Conservation (phyloP, 2,113 vertebrate species). For the Nycticebus coucang region DNA sequence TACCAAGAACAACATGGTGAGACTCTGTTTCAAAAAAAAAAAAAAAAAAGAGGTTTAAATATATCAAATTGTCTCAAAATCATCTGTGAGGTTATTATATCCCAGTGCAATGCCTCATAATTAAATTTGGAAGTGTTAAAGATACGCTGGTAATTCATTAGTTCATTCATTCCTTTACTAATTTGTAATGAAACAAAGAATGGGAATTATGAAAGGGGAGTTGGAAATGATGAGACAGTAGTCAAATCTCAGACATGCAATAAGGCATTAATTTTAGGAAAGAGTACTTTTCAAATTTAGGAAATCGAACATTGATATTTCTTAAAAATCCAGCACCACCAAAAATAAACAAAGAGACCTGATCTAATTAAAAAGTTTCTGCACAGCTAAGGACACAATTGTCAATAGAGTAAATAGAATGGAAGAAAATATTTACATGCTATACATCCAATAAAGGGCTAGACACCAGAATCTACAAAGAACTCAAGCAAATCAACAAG, state of each 20-base stretch:
- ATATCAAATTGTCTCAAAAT: not conserved
- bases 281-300: not conserved
- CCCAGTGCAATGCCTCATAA: not conserved
- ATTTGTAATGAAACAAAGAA: not conserved
- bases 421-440: too few relatives aligned
- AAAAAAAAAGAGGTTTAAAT: not conserved
- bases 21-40: too few relatives aligned
- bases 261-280: conserved; percentile 7
- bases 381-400: too few relatives aligned
- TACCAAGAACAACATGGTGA: too few relatives aligned
- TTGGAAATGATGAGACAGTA: not conserved
- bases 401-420: too few relatives aligned
- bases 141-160: not conserved
- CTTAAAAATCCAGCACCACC: conserved; percentile 3
- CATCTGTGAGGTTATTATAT: not conserved
- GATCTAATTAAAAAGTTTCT: too few relatives aligned
- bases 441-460: too few relatives aligned
- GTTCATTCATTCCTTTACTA: not conserved
- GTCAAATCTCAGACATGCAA: not conserved
- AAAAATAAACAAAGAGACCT: too few relatives aligned
- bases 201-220: not conserved
- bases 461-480: too few relatives aligned
- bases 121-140: not conserved
- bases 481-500: too few relatives aligned
- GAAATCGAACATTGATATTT: not conserved